These are phyloP conservation scores for Drosophila arawakana DNA, from an alignment of 1,140 invertebrate species.

Conservation along the genomic window DNA sequence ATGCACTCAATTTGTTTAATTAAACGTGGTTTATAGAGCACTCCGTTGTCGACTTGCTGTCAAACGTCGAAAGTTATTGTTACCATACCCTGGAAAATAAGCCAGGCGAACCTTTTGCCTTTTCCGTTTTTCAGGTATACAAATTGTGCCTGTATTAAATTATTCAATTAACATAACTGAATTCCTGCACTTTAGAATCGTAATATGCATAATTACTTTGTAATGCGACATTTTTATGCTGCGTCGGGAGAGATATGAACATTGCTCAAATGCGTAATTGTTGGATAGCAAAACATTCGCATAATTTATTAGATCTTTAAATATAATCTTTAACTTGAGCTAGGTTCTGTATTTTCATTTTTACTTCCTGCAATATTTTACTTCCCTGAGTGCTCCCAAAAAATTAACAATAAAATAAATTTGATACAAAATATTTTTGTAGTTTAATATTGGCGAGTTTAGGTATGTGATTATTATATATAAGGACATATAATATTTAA, in stretches of 20 bases:
- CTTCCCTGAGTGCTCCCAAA: too few species aligned
- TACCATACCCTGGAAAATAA: slow-evolving; percentile 23
- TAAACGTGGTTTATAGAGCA: slow-evolving; percentile 20
- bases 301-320: slow-evolving; percentile 1
- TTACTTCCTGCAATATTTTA: too few species aligned
- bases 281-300: background rate
- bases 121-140: slow-evolving; percentile 2
- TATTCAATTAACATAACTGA: slow-evolving; percentile 12
- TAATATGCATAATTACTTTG: background rate
- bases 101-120: background rate
- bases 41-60: slow-evolving; percentile 3
- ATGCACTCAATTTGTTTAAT: slow-evolving; percentile 17
- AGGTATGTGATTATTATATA: too few species aligned
- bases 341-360: background rate
- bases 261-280: slow-evolving; percentile 1
- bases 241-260: background rate
- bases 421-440: too few species aligned
- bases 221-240: slow-evolving; percentile 6
- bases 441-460: too few species aligned
- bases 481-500: too few species aligned
- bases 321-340: background rate
- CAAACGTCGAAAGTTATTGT: slow-evolving; percentile 6
- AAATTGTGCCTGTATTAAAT: slow-evolving; percentile 16
- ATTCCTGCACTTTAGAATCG: slow-evolving; percentile 1
- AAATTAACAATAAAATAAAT: too few species aligned